Evolutionary conservation across 2,797 vertebrate species (phyloP).

Genomic region (Lepus oiostolus): DNA sequence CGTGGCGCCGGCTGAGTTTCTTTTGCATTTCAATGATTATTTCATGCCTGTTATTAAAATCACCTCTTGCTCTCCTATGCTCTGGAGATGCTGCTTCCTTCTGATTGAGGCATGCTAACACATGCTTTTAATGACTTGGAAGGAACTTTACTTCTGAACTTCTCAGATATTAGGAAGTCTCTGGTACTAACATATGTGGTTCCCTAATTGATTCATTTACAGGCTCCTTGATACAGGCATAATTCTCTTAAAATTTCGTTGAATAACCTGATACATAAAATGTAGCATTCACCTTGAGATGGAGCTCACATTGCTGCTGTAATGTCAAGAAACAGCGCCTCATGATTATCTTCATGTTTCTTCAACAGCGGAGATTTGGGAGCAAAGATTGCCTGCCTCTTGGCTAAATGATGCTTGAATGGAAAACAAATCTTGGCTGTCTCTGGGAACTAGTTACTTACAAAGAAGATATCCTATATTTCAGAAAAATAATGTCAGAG

Average conservation of each 20-base stretch:
- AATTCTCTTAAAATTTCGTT: background rate
- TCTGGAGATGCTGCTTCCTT: background rate
- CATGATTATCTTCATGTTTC: background rate
- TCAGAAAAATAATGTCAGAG: background rate
- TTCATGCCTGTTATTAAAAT: background rate
- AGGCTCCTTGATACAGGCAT: background rate
- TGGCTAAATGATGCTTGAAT: background rate
- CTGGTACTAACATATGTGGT: fast-evolving
- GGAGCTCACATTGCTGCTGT: no score
- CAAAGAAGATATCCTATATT: background rate
- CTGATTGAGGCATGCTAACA: background rate
- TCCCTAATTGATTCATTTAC: background rate
- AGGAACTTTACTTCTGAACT: background rate
- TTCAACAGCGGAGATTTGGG: background rate
- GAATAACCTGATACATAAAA: background rate
- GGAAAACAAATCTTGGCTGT: background rate
- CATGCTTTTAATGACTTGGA: background rate
- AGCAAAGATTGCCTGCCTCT: background rate
- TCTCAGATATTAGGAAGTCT: background rate
- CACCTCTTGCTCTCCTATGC: background rate
- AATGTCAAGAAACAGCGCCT: background rate
- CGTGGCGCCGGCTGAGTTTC: background rate
- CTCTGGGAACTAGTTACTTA: background rate
- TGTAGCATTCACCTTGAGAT: no score
- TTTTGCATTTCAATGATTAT: background rate